Evolutionary conservation across 1,140 invertebrate species (phyloP).

Genomic region (Chrysoperla carnea): DNA sequence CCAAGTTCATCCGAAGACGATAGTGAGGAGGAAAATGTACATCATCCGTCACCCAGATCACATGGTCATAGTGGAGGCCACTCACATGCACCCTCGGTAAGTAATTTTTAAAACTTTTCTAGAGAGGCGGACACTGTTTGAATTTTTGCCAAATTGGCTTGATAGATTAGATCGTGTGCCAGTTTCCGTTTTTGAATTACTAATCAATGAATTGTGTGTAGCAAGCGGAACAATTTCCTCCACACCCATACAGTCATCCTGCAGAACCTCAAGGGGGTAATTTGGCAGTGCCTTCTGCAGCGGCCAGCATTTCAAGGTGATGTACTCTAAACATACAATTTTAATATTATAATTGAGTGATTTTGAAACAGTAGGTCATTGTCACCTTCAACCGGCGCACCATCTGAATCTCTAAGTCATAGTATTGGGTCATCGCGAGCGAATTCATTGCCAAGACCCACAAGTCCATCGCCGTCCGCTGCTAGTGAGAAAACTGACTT

Average conservation of each 20-base stretch:
- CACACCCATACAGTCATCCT: conserved; percentile 5
- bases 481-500: conserved; percentile 59
- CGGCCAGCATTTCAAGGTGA: conserved; percentile 18
- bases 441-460: conserved; percentile 53
- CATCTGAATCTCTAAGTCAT: conserved; percentile 42
- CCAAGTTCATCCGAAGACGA: conserved; percentile 79
- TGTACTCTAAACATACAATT: not conserved
- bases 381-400: conserved; percentile 40
- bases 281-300: conserved; percentile 27
- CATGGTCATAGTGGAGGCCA: conserved; percentile 9
- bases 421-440: conserved; percentile 26
- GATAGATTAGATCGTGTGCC: not conserved
- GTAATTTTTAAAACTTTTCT: conserved; percentile 9
- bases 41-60: conserved; percentile 31
- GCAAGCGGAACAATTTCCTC: conserved; percentile 14
- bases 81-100: conserved; percentile 12
- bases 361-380: conserved; percentile 21
- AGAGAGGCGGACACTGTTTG: not conserved
- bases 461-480: conserved; percentile 66
- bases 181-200: not conserved
- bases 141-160: not conserved
- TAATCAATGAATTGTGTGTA: not conserved
- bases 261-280: conserved; percentile 17
- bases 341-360: not conserved
- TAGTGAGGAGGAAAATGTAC: conserved; percentile 52